Percentiles rank a stretch among this genome's conserved stretches.
phyloP scores from a whole-genome alignment of 1,140 invertebrate genomes.

The Drosophila bocqueti region DNA sequence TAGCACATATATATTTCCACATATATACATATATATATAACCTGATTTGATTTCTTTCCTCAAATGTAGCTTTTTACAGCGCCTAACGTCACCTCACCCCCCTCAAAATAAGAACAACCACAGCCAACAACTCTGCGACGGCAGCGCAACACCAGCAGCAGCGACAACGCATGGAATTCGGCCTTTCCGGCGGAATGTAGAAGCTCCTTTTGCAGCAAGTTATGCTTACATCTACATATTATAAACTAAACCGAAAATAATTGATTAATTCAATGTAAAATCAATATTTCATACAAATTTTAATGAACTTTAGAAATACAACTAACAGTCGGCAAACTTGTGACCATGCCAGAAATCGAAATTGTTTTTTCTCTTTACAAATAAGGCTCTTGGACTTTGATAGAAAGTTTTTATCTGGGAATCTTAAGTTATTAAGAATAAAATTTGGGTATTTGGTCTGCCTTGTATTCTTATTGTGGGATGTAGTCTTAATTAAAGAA shows the following conservation, averaged over 20 bases:
- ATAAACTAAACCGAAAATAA: slow-evolving; percentile 51
- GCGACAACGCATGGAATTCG: slow-evolving; percentile 35
- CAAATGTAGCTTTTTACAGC: slow-evolving; percentile 81
- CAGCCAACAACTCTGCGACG: slow-evolving; percentile 34
- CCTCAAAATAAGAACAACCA: slow-evolving; percentile 42
- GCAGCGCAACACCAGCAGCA: slow-evolving; percentile 25
- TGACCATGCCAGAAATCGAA: slow-evolving; percentile 66
- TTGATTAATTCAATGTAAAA: slow-evolving; percentile 73
- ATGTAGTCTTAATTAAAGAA: no score
- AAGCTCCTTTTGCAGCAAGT: slow-evolving; percentile 62
- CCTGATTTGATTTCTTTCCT: slow-evolving; percentile 81
- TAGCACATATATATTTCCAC: slow-evolving; percentile 46
- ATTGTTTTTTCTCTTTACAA: not conserved
- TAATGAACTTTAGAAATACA: slow-evolving; percentile 73
- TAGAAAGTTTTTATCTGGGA: not conserved
- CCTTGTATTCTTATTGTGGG: no score
- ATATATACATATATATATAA: slow-evolving; percentile 72
- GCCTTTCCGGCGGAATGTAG: slow-evolving; percentile 51
- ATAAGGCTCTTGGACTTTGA: not conserved
- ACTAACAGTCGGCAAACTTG: slow-evolving; percentile 71
- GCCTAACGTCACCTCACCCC: slow-evolving; percentile 57
- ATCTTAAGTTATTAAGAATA: not conserved
- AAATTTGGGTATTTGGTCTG: no score
- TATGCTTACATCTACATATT: slow-evolving; percentile 50
- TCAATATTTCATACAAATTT: slow-evolving; percentile 68